Evolutionary conservation across 2,113 vertebrate species (phyloP), one percentile per base, ranked within the genome.

Genomic region (Tachuris rubrigastra): DNA sequence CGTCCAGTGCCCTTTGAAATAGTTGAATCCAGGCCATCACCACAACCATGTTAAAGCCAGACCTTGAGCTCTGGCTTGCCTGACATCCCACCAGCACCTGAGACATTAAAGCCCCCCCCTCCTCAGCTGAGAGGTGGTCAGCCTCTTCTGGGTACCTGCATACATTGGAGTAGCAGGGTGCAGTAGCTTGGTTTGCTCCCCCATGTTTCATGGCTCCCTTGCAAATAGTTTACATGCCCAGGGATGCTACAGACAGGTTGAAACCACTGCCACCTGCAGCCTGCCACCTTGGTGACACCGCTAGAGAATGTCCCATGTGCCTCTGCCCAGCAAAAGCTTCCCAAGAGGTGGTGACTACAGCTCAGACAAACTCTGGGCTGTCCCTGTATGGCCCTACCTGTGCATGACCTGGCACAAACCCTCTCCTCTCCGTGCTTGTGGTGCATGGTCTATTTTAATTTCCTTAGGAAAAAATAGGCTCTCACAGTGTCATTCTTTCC

Each of bases 401-500:
- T 12, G 33, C 55, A 78, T 58, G 79, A 96, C 81, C 89, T 37
- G 11, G 60, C 87, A 84, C 14, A 44, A 81, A 50, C 87, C 39
- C 33, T 84, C 73, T 67, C 73, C 55, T 71, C 63, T 69, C 76
- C 1, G 4, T 19, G 23, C 77, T 85, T 20, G 3, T 79, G 44
- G 59, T 4, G 55, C 92, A 77, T 20, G 5, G 78, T 95, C 97
- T 95, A 94, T 97, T 97, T 98, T n/a, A n/a, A 97, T 97, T 98
- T 98, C 96, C 87, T 95, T 19, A 93, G 94, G 97, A 97, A 97
- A 88, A 90, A 37, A 66, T 11, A 90, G 62, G 66, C 71, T 95
- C 76, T 91, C 52, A 39, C 55, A 47, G 95, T 97, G 95, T 98
- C 97, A 96, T 97, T 98, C 93, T 98, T 98, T 98, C 97, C 98